A percentile compares a stretch with the other conserved stretches of the same genome.
Conservation (phyloP, 2,888 invertebrate genomes). For the Leptopilina drosophilae region DNA sequence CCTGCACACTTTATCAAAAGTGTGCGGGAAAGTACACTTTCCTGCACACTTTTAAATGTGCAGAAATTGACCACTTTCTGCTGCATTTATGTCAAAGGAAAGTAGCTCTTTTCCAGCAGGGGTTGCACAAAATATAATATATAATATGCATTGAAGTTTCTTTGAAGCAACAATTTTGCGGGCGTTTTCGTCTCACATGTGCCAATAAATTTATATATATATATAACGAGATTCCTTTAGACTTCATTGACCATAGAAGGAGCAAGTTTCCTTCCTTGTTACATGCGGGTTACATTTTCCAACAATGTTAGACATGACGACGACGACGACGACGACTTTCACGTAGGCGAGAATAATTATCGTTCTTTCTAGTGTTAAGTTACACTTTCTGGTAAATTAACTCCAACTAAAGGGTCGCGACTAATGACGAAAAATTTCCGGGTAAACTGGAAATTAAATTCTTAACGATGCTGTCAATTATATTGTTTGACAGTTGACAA, state of each 20-base stretch:
- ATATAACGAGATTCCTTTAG: constrained; percentile 22
- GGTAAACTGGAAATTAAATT: constrained; percentile 1
- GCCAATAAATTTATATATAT: neutral
- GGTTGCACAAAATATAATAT: neutral
- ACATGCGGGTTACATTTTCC: constrained; percentile 11
- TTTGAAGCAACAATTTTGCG: constrained; percentile 16
- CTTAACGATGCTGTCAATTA: neutral
- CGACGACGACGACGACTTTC: neutral
- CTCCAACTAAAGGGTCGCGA: neutral
- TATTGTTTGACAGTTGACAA: neutral
- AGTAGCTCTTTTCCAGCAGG: too few relatives aligned
- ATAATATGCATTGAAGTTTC: constrained; percentile 1
- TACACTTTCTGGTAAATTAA: constrained; percentile 31
- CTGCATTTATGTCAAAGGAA: too few relatives aligned
- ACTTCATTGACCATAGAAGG: constrained; percentile 39
- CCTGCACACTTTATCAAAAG: too few relatives aligned
- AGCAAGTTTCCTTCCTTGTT: constrained; percentile 17
- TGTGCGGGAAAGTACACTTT: too few relatives aligned
- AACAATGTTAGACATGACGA: constrained; percentile 27
- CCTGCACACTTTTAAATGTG: too few relatives aligned
- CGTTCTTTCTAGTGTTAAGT: constrained; percentile 15
- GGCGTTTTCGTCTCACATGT: constrained; percentile 20
- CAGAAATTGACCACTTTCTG: too few relatives aligned
- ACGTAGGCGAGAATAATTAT: constrained; percentile 30
- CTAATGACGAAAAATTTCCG: neutral